Conservation (phyloP, 2,888 invertebrate species). For the Philereme transversata region DNA sequence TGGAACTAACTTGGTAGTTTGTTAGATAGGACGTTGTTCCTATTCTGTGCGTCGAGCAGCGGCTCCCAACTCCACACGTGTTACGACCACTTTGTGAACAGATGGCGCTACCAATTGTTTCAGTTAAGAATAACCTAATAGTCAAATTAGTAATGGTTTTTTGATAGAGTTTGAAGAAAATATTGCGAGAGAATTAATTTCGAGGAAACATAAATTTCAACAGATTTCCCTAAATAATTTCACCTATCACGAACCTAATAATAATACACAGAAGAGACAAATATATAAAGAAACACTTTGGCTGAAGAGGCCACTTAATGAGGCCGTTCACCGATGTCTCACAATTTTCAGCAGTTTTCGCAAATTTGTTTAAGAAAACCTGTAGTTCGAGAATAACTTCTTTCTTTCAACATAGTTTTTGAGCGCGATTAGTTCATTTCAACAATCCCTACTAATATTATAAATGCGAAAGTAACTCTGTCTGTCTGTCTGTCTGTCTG, state of each 20-base stretch:
- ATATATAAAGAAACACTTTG: conserved; percentile 67
- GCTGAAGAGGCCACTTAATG: conserved; percentile 61
- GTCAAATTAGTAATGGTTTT: too few relatives aligned
- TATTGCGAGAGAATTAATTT: too few relatives aligned
- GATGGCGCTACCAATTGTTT: conserved; percentile 34
- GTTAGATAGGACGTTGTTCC: conserved; percentile 1
- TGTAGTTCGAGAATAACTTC: conserved; percentile 19
- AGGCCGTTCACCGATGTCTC: conserved; percentile 64
- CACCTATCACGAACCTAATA: conserved; percentile 54
- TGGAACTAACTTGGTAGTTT: conserved; percentile 19
- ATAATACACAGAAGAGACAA: conserved; percentile 53
- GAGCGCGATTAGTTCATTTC: conserved; percentile 1
- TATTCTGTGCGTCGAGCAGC: neutral
- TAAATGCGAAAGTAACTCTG: too few relatives aligned
- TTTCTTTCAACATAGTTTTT: conserved; percentile 16
- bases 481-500: too few relatives aligned
- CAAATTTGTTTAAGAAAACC: conserved; percentile 21
- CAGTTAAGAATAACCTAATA: neutral
- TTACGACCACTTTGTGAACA: conserved; percentile 13
- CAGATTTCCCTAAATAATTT: conserved; percentile 48
- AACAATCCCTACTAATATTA: too few relatives aligned
- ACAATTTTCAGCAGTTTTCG: conserved; percentile 13
- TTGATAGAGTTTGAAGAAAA: too few relatives aligned
- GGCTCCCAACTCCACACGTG: neutral
- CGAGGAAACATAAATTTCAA: neutral